These are phyloP conservation scores for Cosmia pyralina DNA, from an alignment of 2,888 invertebrate genomes.

Conservation along the genomic window DNA sequence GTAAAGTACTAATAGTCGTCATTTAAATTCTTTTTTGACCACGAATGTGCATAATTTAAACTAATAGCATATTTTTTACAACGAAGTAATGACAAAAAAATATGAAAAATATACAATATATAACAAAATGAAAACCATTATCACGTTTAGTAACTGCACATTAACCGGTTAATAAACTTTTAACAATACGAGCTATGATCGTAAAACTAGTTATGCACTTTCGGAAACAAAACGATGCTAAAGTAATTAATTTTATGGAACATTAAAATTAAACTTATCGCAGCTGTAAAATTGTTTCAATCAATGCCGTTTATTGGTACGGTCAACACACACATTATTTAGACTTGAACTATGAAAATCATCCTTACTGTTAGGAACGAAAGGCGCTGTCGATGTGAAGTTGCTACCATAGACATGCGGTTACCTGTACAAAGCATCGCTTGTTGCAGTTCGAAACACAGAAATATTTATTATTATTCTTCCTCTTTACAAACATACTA, in stretches of 20 bases:
- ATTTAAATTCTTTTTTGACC: not conserved
- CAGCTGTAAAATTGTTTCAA: conserved; percentile 33
- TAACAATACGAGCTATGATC: conserved; percentile 43
- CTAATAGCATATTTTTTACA: not conserved
- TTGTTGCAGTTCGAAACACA: not conserved
- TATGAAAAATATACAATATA: conserved; percentile 18
- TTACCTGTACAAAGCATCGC: not conserved
- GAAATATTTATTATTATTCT: not conserved
- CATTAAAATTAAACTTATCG: conserved; percentile 32
- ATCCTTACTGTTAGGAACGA: not conserved
- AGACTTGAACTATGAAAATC: not conserved
- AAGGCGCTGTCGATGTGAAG: too few species aligned
- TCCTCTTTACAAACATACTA: not conserved
- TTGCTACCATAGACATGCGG: not conserved
- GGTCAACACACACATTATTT: too few species aligned
- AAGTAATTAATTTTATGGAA: conserved; percentile 46
- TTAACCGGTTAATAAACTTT: conserved; percentile 39
- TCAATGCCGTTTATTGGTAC: conserved; percentile 16
- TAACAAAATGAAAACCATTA: conserved; percentile 26
- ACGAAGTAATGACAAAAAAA: not conserved
- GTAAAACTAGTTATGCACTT: conserved; percentile 37
- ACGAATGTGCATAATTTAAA: not conserved
- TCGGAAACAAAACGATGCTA: conserved; percentile 32
- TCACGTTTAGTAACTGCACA: conserved; percentile 14
- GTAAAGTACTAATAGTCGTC: not conserved